Evolutionary conservation across 2,888 invertebrate genomes (phyloP), one percentile per base, ranked within the genome.

Genomic region (Dasypolia templi): DNA sequence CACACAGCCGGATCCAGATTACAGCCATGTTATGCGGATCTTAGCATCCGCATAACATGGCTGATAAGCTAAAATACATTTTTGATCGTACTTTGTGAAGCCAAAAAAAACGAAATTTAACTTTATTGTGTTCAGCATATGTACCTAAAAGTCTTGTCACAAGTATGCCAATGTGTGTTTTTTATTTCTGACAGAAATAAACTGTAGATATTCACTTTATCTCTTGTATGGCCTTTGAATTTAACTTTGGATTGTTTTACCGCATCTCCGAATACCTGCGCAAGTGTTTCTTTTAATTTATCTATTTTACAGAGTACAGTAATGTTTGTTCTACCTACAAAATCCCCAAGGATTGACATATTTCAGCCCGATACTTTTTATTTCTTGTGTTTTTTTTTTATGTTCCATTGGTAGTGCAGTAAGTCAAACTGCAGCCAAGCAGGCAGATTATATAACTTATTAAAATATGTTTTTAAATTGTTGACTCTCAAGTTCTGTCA

Each of bases 11-110:
- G 19, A 29, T 2, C 19, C 12, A 51, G 62, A 77, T 63, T 51
- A 29, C 53, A 35, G 14, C n/a, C 19, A 58, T 58, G 56, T 26
- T 44, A 26, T 17, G 58, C 44, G 70, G 51, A 77, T n/a, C n/a
- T n/a, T n/a, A n/a, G n/a, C n/a, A n/a, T n/a, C n/a, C n/a, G n/a
- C n/a, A n/a, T n/a, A n/a, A n/a, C n/a, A n/a, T n/a, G n/a, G n/a
- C 39, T 9, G 77, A 77, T 77, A 77, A 77, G 51, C 39, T 19
- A 53, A 22, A 53, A 61, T 12, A 66, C 46, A 67, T 51, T 19
- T 35, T 39, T 63, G 39, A 73, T 73, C 44, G 19, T 35, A 35
- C 14, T 75, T 6, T 26, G 35, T 59, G 51, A 39, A 22, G 17
- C 44, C 4, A 26, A 5, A 53, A n/a, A 29, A 66, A 46, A n/a